Conservation (phyloP, 2,888 invertebrate species). For the Rambutsinella grinnellia region DNA sequence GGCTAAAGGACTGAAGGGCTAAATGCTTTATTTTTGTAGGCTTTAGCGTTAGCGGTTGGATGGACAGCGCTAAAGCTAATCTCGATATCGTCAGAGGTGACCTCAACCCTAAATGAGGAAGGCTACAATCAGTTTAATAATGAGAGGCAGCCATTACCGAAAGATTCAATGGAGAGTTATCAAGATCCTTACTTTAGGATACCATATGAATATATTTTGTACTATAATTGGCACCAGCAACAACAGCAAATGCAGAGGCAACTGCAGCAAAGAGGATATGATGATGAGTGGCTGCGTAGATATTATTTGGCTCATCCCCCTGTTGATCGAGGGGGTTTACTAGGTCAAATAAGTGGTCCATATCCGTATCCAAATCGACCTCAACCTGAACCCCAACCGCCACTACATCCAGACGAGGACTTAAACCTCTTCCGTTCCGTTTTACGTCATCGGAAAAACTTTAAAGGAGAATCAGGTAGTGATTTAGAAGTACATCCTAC, state of each 20-base stretch:
- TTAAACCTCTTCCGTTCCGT: conserved; percentile 29
- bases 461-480: conserved; percentile 19
- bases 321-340: neutral
- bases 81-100: conserved; percentile 56
- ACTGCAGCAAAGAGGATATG: conserved; percentile 2
- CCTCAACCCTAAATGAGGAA: conserved; percentile 4
- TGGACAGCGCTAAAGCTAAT: conserved; percentile 54
- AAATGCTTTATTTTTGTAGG: conserved; percentile 26
- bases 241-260: conserved; percentile 20
- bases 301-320: neutral
- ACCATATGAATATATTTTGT: conserved; percentile 47
- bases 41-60: conserved; percentile 54
- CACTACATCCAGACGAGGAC: conserved; percentile 14
- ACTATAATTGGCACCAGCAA: conserved; percentile 42
- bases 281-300: neutral
- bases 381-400: neutral
- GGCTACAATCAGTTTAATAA: neutral
- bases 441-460: conserved; percentile 37
- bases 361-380: neutral
- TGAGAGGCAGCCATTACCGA: neutral
- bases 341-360: too few species aligned
- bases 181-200: too few species aligned
- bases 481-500: neutral
- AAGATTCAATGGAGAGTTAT: conserved; percentile 4
- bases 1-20: too few species aligned